Evolutionary conservation across 2,888 invertebrate genomes (phyloP).

Genomic region (Lithophane semibrunnea): DNA sequence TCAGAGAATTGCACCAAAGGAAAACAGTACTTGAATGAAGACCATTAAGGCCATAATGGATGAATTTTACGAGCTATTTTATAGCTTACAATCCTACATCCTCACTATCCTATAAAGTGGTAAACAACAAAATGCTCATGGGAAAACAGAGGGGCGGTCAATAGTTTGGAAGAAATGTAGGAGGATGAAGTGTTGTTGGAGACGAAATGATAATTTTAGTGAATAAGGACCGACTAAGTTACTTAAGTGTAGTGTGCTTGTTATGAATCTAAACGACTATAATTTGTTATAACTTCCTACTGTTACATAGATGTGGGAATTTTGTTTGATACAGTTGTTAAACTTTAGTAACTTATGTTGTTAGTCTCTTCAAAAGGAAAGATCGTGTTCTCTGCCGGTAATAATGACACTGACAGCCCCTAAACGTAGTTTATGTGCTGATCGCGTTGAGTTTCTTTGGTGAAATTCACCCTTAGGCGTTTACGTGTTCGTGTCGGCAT

Average conservation of each 20-base stretch:
- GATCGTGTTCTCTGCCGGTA: background rate
- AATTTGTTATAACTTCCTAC: background rate
- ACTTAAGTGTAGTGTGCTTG: constrained; percentile 1
- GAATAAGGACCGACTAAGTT: background rate
- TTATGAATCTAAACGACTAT: background rate
- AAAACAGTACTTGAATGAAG: constrained; percentile 14
- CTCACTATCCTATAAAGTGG: background rate
- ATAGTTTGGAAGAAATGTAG: background rate
- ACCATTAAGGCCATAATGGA: constrained; percentile 1
- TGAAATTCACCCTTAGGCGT: too few relatives aligned
- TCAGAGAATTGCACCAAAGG: constrained; percentile 22
- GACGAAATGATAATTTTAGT: background rate
- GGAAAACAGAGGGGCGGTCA: background rate
- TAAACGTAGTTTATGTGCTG: too few relatives aligned
- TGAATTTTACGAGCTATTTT: constrained; percentile 35
- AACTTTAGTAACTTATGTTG: background rate
- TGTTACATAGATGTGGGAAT: background rate
- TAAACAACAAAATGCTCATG: background rate
- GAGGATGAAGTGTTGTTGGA: background rate
- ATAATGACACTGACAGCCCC: too few relatives aligned
- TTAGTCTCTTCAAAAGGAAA: too few relatives aligned
- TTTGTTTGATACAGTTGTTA: background rate
- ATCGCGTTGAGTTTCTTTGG: too few relatives aligned
- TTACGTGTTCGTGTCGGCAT: background rate
- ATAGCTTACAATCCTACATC: background rate